Base-by-base conservation (phyloP, 2,113 vertebrate genomes). In the Asarcornis scutulata region DNA sequence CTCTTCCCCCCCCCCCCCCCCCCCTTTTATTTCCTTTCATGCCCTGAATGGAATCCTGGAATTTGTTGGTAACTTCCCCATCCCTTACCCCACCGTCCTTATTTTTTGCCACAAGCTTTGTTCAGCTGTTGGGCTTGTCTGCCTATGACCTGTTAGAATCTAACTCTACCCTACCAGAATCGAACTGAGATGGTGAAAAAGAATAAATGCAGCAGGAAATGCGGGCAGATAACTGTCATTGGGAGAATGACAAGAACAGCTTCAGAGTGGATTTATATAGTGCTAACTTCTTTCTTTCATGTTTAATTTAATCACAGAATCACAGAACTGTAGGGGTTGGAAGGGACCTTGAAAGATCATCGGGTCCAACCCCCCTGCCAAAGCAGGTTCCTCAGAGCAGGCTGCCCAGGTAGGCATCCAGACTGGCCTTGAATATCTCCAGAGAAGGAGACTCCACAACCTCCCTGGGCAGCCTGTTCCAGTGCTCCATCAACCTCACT, bases 191-290 rank as follows among this genome's bases (percentile, higher is more conserved):
- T 38, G 11, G 4, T 29, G 6, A 11, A 50, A 73, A 23, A 23
- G 48, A 38, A 4, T 50, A 38, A 74, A 69, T 22, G 20, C 34
- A 40, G 32, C 4, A 46, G 17, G n/a, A 12, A 14, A 60, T 0
- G 0, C 32, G 34, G n/a, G 13, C 17, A 74, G 66, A 29, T 52
- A 66, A 48, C 25, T 0, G 1, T 23, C 23, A 7, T 0, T 44
- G 7, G 31, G 13, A 78, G 36, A 86, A 78, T 3, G 16, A 56
- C 58, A 63, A 23, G 12, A 20, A 12, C 6, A 64, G 40, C 8
- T 69, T 78, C 15, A 1, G 4, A 36, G 7, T 20, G 22, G 40
- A 5, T 63, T 4, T 44, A 6, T 58, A 12, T 50, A 66, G 25
- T 13, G 12, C 7, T 59, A 40, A 9, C 11, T 58, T 48, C 42